These are phyloP conservation scores for Branchellion lobata DNA, from an alignment of 2,888 invertebrate genomes.

Conservation along the genomic window DNA sequence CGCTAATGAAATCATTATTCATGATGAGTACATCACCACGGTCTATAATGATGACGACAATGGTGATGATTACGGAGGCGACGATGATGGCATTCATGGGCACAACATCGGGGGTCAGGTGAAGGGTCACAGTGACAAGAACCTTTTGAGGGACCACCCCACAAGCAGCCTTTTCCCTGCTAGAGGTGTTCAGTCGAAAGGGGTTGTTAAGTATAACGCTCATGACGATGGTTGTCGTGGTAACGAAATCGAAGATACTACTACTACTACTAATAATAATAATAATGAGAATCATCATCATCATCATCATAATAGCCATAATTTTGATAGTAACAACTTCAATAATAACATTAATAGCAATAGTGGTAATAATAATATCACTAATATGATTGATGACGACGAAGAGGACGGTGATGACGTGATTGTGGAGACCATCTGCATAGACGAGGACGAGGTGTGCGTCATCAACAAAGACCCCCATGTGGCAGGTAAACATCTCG, in stretches of 20 bases:
- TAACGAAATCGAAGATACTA: not conserved
- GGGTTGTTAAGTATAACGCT: not conserved
- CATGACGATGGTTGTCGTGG: not conserved
- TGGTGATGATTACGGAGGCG: not conserved
- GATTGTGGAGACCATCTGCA: slow-evolving; percentile 41
- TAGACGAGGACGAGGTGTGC: slow-evolving; percentile 23
- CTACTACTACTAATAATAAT: not conserved
- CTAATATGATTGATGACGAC: not conserved
- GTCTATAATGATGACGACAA: slow-evolving; percentile 11
- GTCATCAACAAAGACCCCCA: not conserved
- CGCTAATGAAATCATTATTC: slow-evolving; percentile 2
- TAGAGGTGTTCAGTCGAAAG: too few species aligned
- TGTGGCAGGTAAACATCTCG: too few species aligned
- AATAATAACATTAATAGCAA: not conserved
- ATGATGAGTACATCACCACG: not conserved
- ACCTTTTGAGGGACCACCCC: too few species aligned
- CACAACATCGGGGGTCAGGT: not conserved
- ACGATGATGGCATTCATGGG: not conserved
- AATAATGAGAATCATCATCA: not conserved
- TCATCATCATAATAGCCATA: not conserved
- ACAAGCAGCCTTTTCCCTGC: too few species aligned
- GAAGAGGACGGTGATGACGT: slow-evolving; percentile 11
- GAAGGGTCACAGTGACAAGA: not conserved
- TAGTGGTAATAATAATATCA: not conserved
- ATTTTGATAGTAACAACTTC: not conserved